A percentile compares a stretch with the other conserved stretches of the same genome.
These are phyloP conservation scores for Drosophila arawakana DNA, from an alignment of 1,140 invertebrate species.

Conservation along the genomic window DNA sequence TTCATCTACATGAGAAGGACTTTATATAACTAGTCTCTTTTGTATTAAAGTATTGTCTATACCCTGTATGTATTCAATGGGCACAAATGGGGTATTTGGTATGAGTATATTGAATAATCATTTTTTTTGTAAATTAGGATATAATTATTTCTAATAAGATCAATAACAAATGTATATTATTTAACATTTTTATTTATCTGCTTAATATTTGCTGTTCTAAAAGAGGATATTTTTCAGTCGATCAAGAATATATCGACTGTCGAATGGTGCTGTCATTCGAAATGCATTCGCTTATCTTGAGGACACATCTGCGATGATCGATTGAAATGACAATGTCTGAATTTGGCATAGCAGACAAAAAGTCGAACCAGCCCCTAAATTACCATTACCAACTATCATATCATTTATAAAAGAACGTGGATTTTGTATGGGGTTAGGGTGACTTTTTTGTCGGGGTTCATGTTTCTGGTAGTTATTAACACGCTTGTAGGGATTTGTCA, in stretches of 20 bases:
- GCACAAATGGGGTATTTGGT: not conserved
- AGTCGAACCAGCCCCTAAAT: conserved; percentile 18
- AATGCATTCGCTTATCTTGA: conserved; percentile 52
- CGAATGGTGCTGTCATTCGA: conserved; percentile 13
- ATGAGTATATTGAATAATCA: too few relatives aligned
- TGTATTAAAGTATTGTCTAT: not conserved
- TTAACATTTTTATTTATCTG: not conserved
- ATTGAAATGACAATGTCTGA: conserved; percentile 60
- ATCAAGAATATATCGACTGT: not conserved
- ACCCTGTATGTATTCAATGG: not conserved
- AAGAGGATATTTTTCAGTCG: not conserved
- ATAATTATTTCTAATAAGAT: too few relatives aligned
- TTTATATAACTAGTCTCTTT: not conserved
- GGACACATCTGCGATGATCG: conserved; percentile 61
- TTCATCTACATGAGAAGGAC: not conserved
- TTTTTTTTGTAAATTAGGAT: too few relatives aligned
- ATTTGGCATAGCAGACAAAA: conserved; percentile 7
- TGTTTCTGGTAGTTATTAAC: conserved; percentile 67
- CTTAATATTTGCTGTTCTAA: too few relatives aligned
- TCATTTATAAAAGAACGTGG: not conserved
- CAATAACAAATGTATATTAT: not conserved
- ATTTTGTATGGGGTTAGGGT: conserved; percentile 37
- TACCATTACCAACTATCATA: conserved; percentile 15
- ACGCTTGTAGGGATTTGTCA: conserved; percentile 77
- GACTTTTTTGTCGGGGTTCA: conserved; percentile 37